These are phyloP conservation scores for Masnerella sp. DNA, from an alignment of 2,888 invertebrate species.

Conservation along the genomic window DNA sequence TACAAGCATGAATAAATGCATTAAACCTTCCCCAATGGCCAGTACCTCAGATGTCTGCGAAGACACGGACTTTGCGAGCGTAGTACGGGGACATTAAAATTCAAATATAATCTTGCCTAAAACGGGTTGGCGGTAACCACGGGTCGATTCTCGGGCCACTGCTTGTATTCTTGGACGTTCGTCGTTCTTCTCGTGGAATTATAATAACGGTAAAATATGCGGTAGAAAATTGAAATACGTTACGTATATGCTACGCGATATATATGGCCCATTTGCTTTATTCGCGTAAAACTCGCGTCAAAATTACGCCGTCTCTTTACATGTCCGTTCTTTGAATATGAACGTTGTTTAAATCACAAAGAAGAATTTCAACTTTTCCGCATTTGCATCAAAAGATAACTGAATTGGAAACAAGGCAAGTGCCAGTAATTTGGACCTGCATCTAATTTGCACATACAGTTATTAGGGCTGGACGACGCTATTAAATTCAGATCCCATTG, in stretches of 20 bases:
- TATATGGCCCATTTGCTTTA: conserved; percentile 38
- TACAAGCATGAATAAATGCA: conserved; percentile 73
- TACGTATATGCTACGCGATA: conserved; percentile 24
- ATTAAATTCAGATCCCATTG: no score
- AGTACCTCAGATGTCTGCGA: conserved; percentile 52
- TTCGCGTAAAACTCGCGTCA: conserved; percentile 24
- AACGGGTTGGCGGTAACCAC: conserved; percentile 50
- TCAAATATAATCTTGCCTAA: conserved; percentile 69
- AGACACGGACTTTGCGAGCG: conserved; percentile 41
- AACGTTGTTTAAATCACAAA: conserved; percentile 28
- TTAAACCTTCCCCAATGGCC: conserved; percentile 61
- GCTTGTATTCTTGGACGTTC: conserved; percentile 49
- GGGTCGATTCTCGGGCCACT: conserved; percentile 49
- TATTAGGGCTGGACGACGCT: neutral
- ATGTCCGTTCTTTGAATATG: conserved; percentile 29
- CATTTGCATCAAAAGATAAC: conserved; percentile 24
- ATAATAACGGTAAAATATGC: conserved; percentile 50
- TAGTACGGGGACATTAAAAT: conserved; percentile 67
- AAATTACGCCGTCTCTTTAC: conserved; percentile 25
- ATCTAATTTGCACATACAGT: conserved; percentile 11
- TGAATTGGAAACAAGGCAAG: conserved; percentile 9
- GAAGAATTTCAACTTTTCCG: conserved; percentile 24
- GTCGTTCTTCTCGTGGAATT: conserved; percentile 43
- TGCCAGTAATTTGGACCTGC: conserved; percentile 7
- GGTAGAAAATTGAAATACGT: conserved; percentile 49